Percentiles rank a stretch among this genome's conserved stretches.
phyloP scores from a whole-genome alignment of 1,140 invertebrate species.

The Aethina tumida region DNA sequence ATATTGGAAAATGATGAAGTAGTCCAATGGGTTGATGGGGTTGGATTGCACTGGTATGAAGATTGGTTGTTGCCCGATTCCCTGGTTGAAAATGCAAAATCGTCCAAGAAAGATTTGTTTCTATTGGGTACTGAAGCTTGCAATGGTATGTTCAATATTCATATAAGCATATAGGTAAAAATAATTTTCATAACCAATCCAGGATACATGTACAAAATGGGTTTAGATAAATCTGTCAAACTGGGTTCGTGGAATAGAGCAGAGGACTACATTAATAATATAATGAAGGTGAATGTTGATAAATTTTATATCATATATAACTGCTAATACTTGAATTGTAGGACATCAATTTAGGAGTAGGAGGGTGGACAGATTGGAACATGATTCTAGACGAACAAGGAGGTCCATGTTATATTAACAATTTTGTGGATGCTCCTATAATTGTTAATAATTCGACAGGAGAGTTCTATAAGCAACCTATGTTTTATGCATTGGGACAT shows the following conservation, averaged over 20 bases:
- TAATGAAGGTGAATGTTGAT: constrained; percentile 54
- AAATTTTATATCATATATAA: too few species aligned
- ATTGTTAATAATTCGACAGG: constrained; percentile 43
- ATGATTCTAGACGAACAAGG: constrained; percentile 52
- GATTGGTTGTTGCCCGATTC: constrained; percentile 44
- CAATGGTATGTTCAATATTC: too few species aligned
- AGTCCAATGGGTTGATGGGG: constrained; percentile 56
- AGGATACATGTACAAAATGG: background rate
- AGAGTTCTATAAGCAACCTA: constrained; percentile 60
- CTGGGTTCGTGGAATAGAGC: constrained; percentile 67
- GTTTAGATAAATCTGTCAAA: constrained; percentile 31
- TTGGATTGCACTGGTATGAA: constrained; percentile 70
- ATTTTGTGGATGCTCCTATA: constrained; percentile 56
- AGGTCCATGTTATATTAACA: constrained; percentile 57
- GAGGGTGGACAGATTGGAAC: constrained; percentile 70
- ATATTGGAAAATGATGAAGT: constrained; percentile 22
- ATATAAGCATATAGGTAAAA: constrained; percentile 23
- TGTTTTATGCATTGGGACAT: constrained; percentile 60
- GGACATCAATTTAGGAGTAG: too few species aligned
- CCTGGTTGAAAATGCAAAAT: constrained; percentile 44
- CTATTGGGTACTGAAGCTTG: constrained; percentile 69
- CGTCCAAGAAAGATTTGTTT: constrained; percentile 52
- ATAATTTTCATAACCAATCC: constrained; percentile 21
- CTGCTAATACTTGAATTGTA: too few species aligned
- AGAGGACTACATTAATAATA: constrained; percentile 55